phyloP scores from a whole-genome alignment of 2,888 invertebrate genomes.

The Cerceris rybyensis region DNA sequence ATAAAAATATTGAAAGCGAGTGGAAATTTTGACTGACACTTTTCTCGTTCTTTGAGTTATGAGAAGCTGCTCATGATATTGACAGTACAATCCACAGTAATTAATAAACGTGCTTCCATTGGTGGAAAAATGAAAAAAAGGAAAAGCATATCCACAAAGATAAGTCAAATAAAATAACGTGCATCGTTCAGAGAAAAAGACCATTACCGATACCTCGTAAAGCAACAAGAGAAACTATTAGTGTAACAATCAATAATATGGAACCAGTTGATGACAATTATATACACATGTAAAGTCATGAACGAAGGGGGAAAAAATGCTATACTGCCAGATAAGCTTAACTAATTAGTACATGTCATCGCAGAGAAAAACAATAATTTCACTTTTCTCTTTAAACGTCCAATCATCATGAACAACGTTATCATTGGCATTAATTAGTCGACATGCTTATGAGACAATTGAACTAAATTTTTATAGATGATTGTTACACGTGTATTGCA shows the following conservation, averaged over 20 bases:
- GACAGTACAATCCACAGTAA: background rate
- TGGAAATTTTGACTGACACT: no score
- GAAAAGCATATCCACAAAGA: background rate
- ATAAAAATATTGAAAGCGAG: no score
- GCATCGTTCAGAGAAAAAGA: background rate
- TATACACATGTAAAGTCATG: conserved; percentile 2
- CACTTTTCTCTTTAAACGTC: conserved; percentile 26
- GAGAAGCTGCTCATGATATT: background rate
- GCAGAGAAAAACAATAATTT: conserved; percentile 19
- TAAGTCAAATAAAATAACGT: background rate
- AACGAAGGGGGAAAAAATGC: conserved; percentile 23
- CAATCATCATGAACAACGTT: background rate
- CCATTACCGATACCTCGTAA: background rate
- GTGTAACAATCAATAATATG: conserved; percentile 32
- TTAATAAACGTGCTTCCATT: background rate
- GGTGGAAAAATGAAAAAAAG: background rate
- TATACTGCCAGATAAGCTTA: conserved; percentile 19
- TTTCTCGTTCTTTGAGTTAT: no score
- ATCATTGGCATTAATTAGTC: no score
- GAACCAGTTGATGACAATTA: conserved; percentile 17
- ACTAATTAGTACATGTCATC: conserved; percentile 34
- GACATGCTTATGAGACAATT: no score
- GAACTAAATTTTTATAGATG: no score
- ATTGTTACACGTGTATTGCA: no score
- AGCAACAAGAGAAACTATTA: conserved; percentile 8